Conservation (phyloP, 2,888 invertebrate species). For the Orthonychiurus folsomi region DNA sequence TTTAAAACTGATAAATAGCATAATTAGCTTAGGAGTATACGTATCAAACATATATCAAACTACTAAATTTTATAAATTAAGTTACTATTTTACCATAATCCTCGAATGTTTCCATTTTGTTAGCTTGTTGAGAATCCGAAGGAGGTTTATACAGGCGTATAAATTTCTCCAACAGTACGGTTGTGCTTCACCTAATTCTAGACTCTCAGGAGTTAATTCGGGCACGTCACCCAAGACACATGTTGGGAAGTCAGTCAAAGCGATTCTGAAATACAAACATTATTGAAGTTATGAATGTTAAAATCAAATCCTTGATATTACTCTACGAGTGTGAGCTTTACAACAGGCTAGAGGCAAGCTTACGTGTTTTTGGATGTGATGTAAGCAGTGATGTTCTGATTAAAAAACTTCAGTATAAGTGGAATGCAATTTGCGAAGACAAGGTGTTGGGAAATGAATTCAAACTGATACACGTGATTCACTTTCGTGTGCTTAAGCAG, state of each 20-base stretch:
- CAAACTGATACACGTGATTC: conserved; percentile 98
- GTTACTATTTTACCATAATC: conserved; percentile 59
- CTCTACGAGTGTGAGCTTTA: too few relatives aligned
- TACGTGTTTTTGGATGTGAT: conserved; percentile 65
- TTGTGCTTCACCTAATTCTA: conserved; percentile 74
- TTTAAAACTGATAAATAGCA: conserved; percentile 9
- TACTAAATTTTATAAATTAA: not conserved
- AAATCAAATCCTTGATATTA: too few relatives aligned
- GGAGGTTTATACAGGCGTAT: conserved; percentile 91
- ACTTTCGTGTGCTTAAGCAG: conserved; percentile 93
- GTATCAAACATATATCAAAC: not conserved
- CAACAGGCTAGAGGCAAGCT: conserved; percentile 41
- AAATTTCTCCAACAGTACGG: conserved; percentile 96
- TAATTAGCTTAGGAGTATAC: not conserved
- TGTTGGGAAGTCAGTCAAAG: conserved; percentile 70
- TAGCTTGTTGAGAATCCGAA: conserved; percentile 92
- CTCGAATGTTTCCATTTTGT: conserved; percentile 99
- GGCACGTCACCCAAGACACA: conserved; percentile 93
- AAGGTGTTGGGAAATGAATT: conserved; percentile 96
- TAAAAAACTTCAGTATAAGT: conserved; percentile 93
- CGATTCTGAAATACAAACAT: conserved; percentile 52
- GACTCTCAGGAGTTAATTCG: conserved; percentile 81
- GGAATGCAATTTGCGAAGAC: conserved; percentile 99
- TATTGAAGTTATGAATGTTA: conserved; percentile 8
- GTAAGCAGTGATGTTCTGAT: conserved; percentile 71